Conservation (phyloP, 2,113 vertebrate genomes). For the Varanus komodoensis region DNA sequence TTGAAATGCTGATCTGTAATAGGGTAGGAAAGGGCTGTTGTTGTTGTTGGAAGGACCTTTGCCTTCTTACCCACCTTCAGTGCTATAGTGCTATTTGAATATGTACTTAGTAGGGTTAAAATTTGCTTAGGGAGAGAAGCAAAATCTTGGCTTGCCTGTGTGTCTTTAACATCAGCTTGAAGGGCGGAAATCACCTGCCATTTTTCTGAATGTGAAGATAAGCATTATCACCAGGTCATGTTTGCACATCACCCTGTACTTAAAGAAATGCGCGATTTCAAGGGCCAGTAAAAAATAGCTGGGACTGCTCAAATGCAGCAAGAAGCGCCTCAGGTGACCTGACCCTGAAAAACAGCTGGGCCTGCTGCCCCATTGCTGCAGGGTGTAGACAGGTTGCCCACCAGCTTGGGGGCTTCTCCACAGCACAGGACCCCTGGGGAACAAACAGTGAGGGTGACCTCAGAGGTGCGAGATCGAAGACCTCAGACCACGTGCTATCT, state of each 20-base stretch:
- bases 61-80: not conserved
- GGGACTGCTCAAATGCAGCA: not conserved
- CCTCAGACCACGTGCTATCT: too few relatives aligned
- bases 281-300: not conserved
- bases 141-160: not conserved
- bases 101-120: too few relatives aligned
- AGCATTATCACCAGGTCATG: too few relatives aligned
- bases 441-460: not conserved
- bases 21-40: not conserved
- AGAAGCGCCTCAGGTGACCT: not conserved
- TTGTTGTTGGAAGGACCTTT: too few relatives aligned
- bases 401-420: too few relatives aligned
- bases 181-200: not conserved
- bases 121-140: accelerated
- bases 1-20: not conserved
- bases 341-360: not conserved
- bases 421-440: not conserved
- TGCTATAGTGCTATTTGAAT: too few relatives aligned
- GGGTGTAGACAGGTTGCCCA: too few relatives aligned
- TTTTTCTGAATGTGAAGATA: not conserved
- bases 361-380: too few relatives aligned
- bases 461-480: too few relatives aligned
- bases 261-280: not conserved
- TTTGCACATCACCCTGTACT: not conserved
- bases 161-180: not conserved